phyloP scores from a whole-genome alignment of 2,113 vertebrate species.

The Nesospiza acunhae region DNA sequence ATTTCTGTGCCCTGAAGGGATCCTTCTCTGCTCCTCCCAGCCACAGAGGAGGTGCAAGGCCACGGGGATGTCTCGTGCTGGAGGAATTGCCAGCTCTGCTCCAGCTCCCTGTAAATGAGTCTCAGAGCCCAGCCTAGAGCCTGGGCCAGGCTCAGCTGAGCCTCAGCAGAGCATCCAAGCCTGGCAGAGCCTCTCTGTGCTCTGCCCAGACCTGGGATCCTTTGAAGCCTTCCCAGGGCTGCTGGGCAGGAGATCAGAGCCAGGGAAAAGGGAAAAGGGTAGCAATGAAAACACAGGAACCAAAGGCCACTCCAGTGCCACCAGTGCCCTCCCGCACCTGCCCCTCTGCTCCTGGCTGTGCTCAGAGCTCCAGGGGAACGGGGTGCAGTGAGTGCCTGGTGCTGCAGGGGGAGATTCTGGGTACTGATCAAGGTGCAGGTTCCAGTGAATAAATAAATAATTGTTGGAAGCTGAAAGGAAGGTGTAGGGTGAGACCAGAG shows the following conservation, averaged over 20 bases:
- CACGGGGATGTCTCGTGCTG: rapidly evolving
- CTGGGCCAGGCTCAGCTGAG: background rate
- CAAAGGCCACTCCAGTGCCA: background rate
- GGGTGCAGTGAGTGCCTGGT: background rate
- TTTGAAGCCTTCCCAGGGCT: constrained; percentile 36
- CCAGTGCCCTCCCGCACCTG: background rate
- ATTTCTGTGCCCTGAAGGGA: background rate
- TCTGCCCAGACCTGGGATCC: background rate
- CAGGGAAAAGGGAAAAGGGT: background rate
- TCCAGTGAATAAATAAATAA: background rate
- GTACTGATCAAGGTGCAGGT: background rate
- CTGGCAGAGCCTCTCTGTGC: background rate
- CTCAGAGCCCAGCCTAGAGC: background rate
- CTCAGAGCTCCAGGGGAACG: rapidly evolving
- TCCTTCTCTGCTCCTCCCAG: background rate
- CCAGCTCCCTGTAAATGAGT: background rate
- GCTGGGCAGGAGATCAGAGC: constrained; percentile 54
- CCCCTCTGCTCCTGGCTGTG: background rate
- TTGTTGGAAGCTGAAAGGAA: background rate
- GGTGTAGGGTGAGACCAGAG: background rate
- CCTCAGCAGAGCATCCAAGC: background rate
- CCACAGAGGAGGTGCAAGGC: background rate
- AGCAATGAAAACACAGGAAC: background rate
- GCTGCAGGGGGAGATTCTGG: background rate
- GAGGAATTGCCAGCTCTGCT: background rate